These are phyloP conservation scores for Mechanitis mazaeus DNA, from an alignment of 2,888 invertebrate genomes.

Conservation along the genomic window DNA sequence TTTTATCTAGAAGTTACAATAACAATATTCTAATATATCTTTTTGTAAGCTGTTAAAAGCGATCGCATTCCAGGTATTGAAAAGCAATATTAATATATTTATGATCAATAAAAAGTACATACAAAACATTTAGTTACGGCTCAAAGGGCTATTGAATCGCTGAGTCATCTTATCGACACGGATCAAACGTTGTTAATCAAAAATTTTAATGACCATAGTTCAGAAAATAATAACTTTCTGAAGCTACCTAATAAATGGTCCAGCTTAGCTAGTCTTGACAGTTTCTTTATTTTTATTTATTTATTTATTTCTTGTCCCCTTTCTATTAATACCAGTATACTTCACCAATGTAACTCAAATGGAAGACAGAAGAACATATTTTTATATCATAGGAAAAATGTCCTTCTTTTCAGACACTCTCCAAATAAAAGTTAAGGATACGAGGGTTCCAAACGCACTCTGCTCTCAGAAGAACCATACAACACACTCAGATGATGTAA, in stretches of 20 bases:
- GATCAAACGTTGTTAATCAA: constrained; percentile 75
- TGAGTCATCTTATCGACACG: constrained; percentile 72
- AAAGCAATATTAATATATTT: constrained; percentile 61
- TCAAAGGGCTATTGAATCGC: constrained; percentile 64
- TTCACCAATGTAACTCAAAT: no score
- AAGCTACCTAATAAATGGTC: constrained; percentile 43
- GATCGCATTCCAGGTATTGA: constrained; percentile 52
- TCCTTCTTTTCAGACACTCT: no score
- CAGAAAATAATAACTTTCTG: constrained; percentile 74
- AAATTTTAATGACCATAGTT: constrained; percentile 77
- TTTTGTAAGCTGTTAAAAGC: constrained; percentile 21
- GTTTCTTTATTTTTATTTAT: constrained; percentile 30
- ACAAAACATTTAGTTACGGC: constrained; percentile 68
- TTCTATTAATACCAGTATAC: no score
- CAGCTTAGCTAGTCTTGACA: constrained; percentile 43
- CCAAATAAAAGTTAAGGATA: no score
- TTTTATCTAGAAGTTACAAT: no score
- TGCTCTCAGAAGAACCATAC: no score
- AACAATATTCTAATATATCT: neutral
- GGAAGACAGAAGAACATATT: no score
- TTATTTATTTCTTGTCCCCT: no score
- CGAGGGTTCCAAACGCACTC: no score
- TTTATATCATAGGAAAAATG: no score
- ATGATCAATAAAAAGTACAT: constrained; percentile 53
- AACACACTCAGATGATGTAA: no score